Evolutionary conservation across 2,797 vertebrate species (phyloP), one percentile per base, ranked within the genome.

Genomic region (Phalloptychus januarius): DNA sequence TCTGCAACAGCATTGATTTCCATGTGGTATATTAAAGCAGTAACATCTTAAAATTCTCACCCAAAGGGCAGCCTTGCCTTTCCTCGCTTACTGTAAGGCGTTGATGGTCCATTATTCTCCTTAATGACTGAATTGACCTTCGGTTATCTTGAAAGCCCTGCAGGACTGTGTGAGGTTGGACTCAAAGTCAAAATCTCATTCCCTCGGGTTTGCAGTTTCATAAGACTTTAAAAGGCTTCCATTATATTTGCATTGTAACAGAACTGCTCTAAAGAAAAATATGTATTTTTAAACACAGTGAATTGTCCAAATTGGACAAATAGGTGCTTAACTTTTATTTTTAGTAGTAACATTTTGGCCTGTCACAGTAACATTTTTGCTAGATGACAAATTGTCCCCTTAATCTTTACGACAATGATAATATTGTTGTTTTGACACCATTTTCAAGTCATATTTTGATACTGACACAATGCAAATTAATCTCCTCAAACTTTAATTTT

Each of bases 111-210:
- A 87, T 91, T 91, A 92, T 93, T 91, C 86, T 82, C 74, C 79
- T 67, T 91, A 92, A 93, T 91, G 88, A 90, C 92, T 89, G 85
- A 83, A 77, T 79, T 89, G 89, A 92, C 92, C 92, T 91, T 92
- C 87, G 87, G 81, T 85, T 89, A 85, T 91, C 86, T 81, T 69
- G 44, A 82, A 74, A 71, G 83, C 88, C 86, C 87, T 0, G 70
- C 80, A 76, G 83, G 84, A 74, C 75, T 56, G 65, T 8, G 52
- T 67, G 76, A 54, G 78, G 23, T 70, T 69, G 80, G 81, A 2
- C 46, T 83, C 84, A 88, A 88, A 92, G 84, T 87, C 87, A 71
- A 67, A 83, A 82, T 83, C 52, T 63, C 44, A 72, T 44, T 70
- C 79, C 87, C 81, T 54, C 5, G 48, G 67, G 74, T 88, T 83